Evolutionary conservation across 2,113 vertebrate genomes (phyloP).

Genomic region (Alethe castanea): DNA sequence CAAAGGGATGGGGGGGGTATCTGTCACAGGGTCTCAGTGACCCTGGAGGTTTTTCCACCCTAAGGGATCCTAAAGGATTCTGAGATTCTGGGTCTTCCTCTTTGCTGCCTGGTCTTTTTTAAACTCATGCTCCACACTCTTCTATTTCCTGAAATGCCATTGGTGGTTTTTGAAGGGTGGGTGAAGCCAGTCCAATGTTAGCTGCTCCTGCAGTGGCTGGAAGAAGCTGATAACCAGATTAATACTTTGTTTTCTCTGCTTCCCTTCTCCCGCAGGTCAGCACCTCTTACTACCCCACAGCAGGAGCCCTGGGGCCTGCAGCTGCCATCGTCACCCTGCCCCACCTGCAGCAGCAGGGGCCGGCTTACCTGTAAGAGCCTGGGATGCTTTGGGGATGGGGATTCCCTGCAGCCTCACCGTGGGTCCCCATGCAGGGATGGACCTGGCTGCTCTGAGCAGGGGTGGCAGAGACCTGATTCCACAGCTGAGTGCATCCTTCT

Average conservation of each 20-base stretch:
- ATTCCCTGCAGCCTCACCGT: neutral
- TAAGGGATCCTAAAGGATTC: neutral
- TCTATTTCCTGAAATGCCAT: neutral
- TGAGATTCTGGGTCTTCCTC: neutral
- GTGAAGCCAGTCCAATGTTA: neutral
- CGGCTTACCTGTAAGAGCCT: conserved; percentile 67
- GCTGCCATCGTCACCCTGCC: conserved; percentile 69
- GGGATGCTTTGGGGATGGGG: fast-evolving
- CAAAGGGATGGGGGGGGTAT: neutral
- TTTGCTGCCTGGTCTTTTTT: neutral
- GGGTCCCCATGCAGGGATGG: fast-evolving
- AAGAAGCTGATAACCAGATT: neutral
- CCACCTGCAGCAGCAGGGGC: conserved; percentile 70
- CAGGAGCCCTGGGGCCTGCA: conserved; percentile 56
- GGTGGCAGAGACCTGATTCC: neutral
- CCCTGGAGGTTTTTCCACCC: neutral
- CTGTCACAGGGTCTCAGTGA: fast-evolving
- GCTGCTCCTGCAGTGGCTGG: neutral
- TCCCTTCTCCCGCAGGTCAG: conserved; percentile 57
- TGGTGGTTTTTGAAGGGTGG: neutral
- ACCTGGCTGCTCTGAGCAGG: neutral
- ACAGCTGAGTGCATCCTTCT: neutral
- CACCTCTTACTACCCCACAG: conserved; percentile 13
- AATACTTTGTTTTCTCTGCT: neutral
- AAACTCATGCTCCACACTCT: neutral